Evolutionary conservation across 2,888 invertebrate genomes (phyloP).

Genomic region (Lymantria monacha): DNA sequence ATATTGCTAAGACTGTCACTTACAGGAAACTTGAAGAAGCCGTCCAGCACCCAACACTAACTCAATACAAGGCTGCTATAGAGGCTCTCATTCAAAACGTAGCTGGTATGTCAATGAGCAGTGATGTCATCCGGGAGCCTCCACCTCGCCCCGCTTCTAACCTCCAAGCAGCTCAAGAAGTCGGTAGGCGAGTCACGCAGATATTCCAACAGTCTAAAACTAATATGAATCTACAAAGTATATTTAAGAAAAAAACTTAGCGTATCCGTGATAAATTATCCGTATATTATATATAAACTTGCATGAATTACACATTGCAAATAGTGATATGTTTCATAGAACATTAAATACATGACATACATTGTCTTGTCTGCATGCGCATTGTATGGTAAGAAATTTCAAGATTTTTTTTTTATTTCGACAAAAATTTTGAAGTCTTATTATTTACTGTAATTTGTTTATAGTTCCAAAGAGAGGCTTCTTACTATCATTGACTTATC

Average conservation of each 20-base stretch:
- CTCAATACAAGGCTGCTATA: conserved; percentile 65
- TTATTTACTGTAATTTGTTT: too few species aligned
- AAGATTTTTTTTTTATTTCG: too few species aligned
- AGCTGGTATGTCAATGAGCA: conserved; percentile 29
- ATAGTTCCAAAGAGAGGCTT: too few species aligned
- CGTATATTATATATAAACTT: not conserved
- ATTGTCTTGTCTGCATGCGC: too few species aligned
- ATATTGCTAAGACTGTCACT: too few species aligned
- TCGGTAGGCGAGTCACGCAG: conserved; percentile 71
- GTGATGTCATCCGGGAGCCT: conserved; percentile 27
- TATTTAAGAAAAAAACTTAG: conserved; percentile 78
- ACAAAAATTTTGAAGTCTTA: too few species aligned
- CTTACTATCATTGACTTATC: too few species aligned
- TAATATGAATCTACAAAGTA: conserved; percentile 73
- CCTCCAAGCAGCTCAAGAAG: conserved; percentile 67
- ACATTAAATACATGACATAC: too few species aligned
- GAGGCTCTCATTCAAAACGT: conserved; percentile 66
- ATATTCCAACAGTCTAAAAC: conserved; percentile 76
- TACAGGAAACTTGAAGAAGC: conserved; percentile 68
- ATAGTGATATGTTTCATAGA: too few species aligned
- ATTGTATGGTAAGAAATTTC: too few species aligned
- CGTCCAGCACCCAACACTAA: conserved; percentile 56
- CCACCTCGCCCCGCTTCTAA: conserved; percentile 48
- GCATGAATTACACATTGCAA: too few species aligned
- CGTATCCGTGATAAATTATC: conserved; percentile 1